Evolutionary conservation across 1,140 invertebrate species (phyloP).

Genomic region (Drosophila mayri): DNA sequence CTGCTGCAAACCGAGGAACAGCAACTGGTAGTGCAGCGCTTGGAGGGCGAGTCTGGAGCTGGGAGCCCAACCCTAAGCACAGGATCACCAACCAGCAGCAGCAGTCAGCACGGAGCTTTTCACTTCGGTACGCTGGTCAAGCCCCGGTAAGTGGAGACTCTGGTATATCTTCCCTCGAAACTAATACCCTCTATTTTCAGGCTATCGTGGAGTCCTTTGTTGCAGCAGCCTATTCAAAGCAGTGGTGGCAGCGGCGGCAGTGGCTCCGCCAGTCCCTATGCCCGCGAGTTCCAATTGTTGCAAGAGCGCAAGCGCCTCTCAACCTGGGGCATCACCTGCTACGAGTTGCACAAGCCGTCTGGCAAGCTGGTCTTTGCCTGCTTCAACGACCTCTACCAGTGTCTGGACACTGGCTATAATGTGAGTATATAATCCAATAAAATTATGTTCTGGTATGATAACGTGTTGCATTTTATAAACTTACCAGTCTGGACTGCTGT

Average conservation of each 20-base stretch:
- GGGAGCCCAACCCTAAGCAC: conserved; percentile 38
- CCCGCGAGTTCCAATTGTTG: conserved; percentile 94
- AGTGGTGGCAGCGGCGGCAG: conserved; percentile 66
- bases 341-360: conserved; percentile 92
- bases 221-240: conserved; percentile 91
- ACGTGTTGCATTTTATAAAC: conserved; percentile 29
- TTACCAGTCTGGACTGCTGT: conserved; percentile 88
- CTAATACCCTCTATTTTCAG: conserved; percentile 50
- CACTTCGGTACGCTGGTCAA: conserved; percentile 51
- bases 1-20: conserved; percentile 61
- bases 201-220: conserved; percentile 89
- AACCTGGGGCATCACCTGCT: conserved; percentile 97
- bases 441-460: not conserved
- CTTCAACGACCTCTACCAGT: conserved; percentile 93
- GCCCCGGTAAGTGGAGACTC: conserved; percentile 42
- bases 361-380: conserved; percentile 96
- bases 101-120: conserved; percentile 34
- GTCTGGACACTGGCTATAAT: conserved; percentile 90
- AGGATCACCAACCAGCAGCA: conserved; percentile 48
- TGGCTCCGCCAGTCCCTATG: conserved; percentile 86
- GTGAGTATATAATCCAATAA: conserved; percentile 82
- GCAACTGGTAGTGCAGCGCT: conserved; percentile 44
- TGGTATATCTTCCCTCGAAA: rapidly evolving
- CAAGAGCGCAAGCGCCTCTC: conserved; percentile 95
- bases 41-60: conserved; percentile 22